Evolutionary conservation across 2,113 vertebrate species (phyloP).

Genomic region (Larimichthys polyactis): DNA sequence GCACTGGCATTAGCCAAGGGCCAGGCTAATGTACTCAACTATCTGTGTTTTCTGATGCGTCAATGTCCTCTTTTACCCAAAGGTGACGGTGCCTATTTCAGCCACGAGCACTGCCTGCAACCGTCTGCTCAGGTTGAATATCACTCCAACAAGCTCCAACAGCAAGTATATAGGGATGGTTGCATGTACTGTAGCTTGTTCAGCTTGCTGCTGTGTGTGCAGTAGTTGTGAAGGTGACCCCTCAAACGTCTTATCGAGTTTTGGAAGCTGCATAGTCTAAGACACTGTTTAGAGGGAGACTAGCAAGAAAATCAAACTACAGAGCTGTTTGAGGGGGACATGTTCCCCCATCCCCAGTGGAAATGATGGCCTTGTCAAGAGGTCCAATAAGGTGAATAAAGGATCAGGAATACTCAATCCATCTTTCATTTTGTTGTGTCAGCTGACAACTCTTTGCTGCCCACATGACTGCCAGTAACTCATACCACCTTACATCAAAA

Average conservation of each 20-base stretch:
- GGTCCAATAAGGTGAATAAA: not conserved
- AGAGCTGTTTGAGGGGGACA: too few relatives aligned
- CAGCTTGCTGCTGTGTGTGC: too few relatives aligned
- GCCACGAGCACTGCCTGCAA: not conserved
- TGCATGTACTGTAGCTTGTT: not conserved
- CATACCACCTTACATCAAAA: not conserved
- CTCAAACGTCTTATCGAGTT: too few relatives aligned
- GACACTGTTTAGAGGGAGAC: too few relatives aligned
- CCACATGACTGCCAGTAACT: not conserved
- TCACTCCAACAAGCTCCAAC: not conserved
- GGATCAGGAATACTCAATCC: not conserved
- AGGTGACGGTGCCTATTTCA: not conserved
- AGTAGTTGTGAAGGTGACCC: not conserved
- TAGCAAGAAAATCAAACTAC: too few relatives aligned
- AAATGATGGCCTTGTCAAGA: not conserved
- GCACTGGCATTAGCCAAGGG: conserved; percentile 13
- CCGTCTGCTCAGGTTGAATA: not conserved
- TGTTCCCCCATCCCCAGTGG: too few relatives aligned
- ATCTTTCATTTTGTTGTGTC: not conserved
- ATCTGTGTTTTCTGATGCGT: not conserved
- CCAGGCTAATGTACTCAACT: conserved; percentile 10
- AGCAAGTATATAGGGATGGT: not conserved
- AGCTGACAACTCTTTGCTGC: not conserved
- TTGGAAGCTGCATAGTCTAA: too few relatives aligned
- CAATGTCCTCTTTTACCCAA: not conserved